These are phyloP conservation scores for Pristionchus arcanus DNA, from an alignment of 2,888 invertebrate genomes.

Conservation along the genomic window DNA sequence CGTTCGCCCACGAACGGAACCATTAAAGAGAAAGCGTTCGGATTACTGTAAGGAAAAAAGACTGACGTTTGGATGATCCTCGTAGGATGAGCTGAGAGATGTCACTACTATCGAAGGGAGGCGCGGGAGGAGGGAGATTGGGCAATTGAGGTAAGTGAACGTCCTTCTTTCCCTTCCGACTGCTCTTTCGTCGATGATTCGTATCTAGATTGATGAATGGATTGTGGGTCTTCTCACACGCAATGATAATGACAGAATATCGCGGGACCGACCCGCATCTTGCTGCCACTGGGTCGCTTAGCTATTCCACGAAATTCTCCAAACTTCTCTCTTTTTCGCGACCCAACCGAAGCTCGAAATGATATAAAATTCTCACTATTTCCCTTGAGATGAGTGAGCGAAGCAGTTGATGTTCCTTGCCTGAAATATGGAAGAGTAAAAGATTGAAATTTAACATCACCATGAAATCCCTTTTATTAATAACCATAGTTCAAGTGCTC, in stretches of 20 bases:
- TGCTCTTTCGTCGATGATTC: slow-evolving; percentile 33
- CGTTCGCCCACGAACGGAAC: slow-evolving; percentile 10
- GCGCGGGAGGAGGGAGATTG: slow-evolving; percentile 38
- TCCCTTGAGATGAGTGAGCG: neutral
- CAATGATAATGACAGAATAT: neutral
- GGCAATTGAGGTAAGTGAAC: slow-evolving; percentile 1
- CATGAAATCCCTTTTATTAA: too few relatives aligned
- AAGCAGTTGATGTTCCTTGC: neutral
- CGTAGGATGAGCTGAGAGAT: slow-evolving; percentile 13
- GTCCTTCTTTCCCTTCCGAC: neutral
- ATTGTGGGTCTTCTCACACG: neutral
- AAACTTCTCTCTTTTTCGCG: slow-evolving; percentile 10
- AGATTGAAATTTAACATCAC: too few relatives aligned
- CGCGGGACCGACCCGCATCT: slow-evolving; percentile 8
- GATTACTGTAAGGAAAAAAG: neutral
- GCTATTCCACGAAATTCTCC: slow-evolving; percentile 40
- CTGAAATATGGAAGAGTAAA: neutral
- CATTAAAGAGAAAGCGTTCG: slow-evolving; percentile 26
- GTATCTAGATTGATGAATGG: slow-evolving; percentile 8
- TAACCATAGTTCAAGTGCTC: neutral
- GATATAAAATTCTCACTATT: neutral
- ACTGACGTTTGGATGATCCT: slow-evolving; percentile 36
- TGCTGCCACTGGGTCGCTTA: neutral
- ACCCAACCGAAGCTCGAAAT: slow-evolving; percentile 13
- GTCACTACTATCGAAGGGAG: neutral